A percentile compares a stretch with the other conserved stretches of the same genome.
Conservation (phyloP, 1,140 invertebrate genomes). For the Sinella curviseta region DNA sequence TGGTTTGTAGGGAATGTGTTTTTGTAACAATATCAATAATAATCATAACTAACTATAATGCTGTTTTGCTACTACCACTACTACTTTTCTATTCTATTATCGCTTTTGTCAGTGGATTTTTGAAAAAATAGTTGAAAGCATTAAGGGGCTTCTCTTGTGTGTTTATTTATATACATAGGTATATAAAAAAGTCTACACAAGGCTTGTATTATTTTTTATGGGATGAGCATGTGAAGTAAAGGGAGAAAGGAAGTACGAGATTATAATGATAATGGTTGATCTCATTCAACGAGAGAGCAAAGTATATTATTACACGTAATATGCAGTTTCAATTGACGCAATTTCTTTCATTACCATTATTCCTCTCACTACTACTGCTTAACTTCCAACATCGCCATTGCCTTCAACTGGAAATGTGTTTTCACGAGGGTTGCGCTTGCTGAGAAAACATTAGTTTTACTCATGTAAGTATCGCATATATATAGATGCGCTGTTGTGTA, state of each 20-base stretch:
- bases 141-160: too few relatives aligned
- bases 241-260: slow-evolving; percentile 16
- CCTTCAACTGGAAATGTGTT: not conserved
- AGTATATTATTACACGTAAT: slow-evolving; percentile 21
- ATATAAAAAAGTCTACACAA: not conserved
- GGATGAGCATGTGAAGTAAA: not conserved
- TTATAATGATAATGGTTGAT: slow-evolving; percentile 24
- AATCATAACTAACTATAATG: not conserved
- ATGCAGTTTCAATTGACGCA: not conserved
- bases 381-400: not conserved
- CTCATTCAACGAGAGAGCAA: not conserved
- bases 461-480: too few relatives aligned
- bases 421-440: not conserved
- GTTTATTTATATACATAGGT: not conserved
- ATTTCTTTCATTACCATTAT: slow-evolving; percentile 3
- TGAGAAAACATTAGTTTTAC: not conserved
- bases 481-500: too few relatives aligned
- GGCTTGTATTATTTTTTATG: not conserved
- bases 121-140: too few relatives aligned
- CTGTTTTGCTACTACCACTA: not conserved
- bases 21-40: not conserved
- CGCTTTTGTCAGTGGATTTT: not conserved
- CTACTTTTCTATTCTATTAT: not conserved
- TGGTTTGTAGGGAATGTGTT: not conserved
- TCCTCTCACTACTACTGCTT: not conserved